Conservation (phyloP, 2,797 vertebrate genomes). For the Mus spretus region DNA sequence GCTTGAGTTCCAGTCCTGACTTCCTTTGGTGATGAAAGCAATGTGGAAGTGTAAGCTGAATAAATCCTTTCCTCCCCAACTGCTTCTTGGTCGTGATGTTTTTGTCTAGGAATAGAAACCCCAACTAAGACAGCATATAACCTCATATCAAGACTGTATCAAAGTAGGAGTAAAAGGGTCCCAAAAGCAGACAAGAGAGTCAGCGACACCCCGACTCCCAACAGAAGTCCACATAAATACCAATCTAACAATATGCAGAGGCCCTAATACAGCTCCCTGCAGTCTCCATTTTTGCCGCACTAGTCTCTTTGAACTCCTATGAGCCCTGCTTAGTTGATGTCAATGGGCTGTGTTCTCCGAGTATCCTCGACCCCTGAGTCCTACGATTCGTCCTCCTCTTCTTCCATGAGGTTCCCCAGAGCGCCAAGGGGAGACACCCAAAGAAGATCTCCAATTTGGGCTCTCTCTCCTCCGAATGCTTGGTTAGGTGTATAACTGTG, state of each 20-base stretch:
- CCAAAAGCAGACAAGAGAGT: not conserved
- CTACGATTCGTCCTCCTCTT: not conserved
- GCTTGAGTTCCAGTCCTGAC: no score
- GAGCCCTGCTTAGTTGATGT: not conserved
- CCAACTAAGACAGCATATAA: no score
- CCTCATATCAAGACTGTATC: no score
- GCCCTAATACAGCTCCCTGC: not conserved
- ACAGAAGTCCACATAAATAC: not conserved
- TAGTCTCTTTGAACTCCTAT: not conserved
- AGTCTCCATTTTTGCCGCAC: not conserved
- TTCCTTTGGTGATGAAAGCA: no score
- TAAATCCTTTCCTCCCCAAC: no score
- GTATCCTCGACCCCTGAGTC: not conserved
- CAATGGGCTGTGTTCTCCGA: not conserved
- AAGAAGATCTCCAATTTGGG: not conserved
- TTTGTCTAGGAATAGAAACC: no score
- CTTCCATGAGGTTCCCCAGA: not conserved
- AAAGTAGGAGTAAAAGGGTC: no score
- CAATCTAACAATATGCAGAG: not conserved
- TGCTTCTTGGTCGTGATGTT: no score
- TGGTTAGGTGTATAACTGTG: not conserved
- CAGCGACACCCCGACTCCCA: not conserved
- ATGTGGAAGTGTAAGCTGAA: no score
- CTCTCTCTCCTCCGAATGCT: not conserved
- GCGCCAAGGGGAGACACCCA: not conserved